phyloP scores from a whole-genome alignment of 35 echinoderm and acorn worm genomes.

The Eucidaris tribuloides region DNA sequence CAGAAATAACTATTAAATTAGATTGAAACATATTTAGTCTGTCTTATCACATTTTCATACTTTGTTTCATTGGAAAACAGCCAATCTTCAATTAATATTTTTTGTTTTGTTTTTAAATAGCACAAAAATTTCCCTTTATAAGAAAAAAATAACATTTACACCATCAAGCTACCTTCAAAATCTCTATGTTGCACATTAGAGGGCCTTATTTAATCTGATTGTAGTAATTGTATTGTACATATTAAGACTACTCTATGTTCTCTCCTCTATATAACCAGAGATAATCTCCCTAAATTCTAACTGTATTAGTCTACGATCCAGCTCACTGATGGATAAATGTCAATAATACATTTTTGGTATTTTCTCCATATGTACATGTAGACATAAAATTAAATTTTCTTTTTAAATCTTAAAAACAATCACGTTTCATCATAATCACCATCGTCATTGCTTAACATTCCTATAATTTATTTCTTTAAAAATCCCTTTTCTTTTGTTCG shows the following conservation, averaged over 20 bases:
- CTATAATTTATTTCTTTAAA: neutral
- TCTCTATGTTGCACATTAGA: slow-evolving; percentile 15
- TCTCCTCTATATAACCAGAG: neutral
- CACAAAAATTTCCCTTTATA: too few species aligned
- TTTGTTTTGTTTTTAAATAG: too few species aligned
- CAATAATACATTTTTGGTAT: slow-evolving; percentile 42
- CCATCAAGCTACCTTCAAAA: too few species aligned
- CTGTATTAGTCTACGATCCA: slow-evolving; percentile 27
- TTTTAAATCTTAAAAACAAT: slow-evolving; percentile 1
- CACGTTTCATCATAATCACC: slow-evolving; percentile 30
- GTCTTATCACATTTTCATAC: too few species aligned
- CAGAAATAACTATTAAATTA: too few species aligned
- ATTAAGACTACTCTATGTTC: slow-evolving; percentile 19
- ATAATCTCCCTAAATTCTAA: neutral
- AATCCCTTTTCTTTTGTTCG: slow-evolving; percentile 1
- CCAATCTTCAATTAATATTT: too few species aligned
- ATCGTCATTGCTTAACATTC: neutral
- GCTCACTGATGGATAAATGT: slow-evolving; percentile 29
- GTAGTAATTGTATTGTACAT: too few species aligned
- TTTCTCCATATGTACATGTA: slow-evolving; percentile 31
- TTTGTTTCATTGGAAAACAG: too few species aligned
- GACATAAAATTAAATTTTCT: slow-evolving; percentile 33
- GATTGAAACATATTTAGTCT: too few species aligned
- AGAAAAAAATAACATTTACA: too few species aligned
- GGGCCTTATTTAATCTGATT: too few species aligned